Base-by-base conservation (phyloP, 2,113 vertebrate species). In the Sterrhoptilus dennistouni region DNA sequence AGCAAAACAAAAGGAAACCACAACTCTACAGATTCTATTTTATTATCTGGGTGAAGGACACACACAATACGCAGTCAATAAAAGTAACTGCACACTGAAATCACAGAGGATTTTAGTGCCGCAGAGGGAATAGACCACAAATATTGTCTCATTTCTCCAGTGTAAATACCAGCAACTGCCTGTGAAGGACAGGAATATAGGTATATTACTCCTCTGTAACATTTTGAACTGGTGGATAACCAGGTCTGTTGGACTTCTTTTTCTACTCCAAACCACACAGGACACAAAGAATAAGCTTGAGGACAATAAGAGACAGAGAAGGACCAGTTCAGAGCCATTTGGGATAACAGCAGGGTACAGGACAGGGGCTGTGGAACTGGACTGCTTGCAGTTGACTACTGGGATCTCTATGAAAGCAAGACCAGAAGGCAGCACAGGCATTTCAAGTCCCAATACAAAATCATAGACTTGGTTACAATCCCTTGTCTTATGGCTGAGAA, bases 1-100 rank as follows among this genome's bases (percentile, higher is more conserved):
- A 63, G 33, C 35, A 71, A 93, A 93, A 93, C 22, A 74, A 88
- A 88, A 89, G 52, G 40, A 81, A 86, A 14, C 3, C 31, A 68
- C 9, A 76, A 70, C 15, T 45, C 28, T 35, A 72, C 11, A 83
- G 27, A 76, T 72, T 38, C 40, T 61, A 33, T 65, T 22, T 80
- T 53, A 63, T 31, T 63, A 93, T 36, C 36, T 47, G 45, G 8
- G 22, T 56, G 85, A 93, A 86, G 68, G 64, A 74, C 79, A 90
- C 12, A 5, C 0, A 6, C 44, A 60, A 45, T 44, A 33, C 6
- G 52, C 8, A 53, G 75, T 81, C 56, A 89, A 74, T 49, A 71
- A 52, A 94, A 90, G 64, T 38, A 59, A 77, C 21, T 86, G 24
- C 33, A 77, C 6, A 28, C 33, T 50, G 59, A 90, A 91, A 80